Base-by-base conservation (phyloP, 2,888 invertebrate genomes). In the Microctonus hyperodae region DNA sequence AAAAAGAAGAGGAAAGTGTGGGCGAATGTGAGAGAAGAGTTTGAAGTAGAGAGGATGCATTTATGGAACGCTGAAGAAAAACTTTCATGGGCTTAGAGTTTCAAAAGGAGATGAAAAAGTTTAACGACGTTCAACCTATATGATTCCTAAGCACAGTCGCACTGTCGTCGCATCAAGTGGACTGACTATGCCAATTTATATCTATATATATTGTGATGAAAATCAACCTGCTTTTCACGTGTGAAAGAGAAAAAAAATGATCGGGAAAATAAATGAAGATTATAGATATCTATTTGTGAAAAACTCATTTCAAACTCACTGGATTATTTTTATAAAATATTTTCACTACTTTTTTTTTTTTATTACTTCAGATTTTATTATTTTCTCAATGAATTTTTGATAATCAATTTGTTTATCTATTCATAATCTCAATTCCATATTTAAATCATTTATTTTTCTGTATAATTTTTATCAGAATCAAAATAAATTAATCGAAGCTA, bases 31-130 rank as follows among this genome's bases (percentile, higher is more conserved):
- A 50, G 53, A 66, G 63, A 66, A 22, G 48, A 22, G 58, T 56
- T 69, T 65, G 40, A 50, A 37, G 44, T 28, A 53, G 66, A 44
- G 74, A 73, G 73, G 79, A 79, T 79, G 76, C 78, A 80, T 80
- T 79, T 79, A 79, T 78, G 77, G 76, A 76, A 62, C 60, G 63
- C 64, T 71, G 73, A 76, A 75, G 75, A 77, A 79, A 78, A 80
- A 79, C 78, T 81, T 80, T 78, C 75, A 75, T 74, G 72, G 74
- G 75, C 78, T 76, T 75, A 70, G 70, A 76, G 75, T 80, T 80
- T 76, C 74, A 75, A 74, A 80, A 78, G 77, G 73, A 76, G 78
- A 79, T 76, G 79, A 80, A 80, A 80, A 81, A 81, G 79, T 80
- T 79, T 78, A 79, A 80, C 81, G 77, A 79, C 78, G 79, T 76